Base-by-base conservation (phyloP, 2,113 vertebrate genomes). In the Sinocyclocheilus anophthalmus region DNA sequence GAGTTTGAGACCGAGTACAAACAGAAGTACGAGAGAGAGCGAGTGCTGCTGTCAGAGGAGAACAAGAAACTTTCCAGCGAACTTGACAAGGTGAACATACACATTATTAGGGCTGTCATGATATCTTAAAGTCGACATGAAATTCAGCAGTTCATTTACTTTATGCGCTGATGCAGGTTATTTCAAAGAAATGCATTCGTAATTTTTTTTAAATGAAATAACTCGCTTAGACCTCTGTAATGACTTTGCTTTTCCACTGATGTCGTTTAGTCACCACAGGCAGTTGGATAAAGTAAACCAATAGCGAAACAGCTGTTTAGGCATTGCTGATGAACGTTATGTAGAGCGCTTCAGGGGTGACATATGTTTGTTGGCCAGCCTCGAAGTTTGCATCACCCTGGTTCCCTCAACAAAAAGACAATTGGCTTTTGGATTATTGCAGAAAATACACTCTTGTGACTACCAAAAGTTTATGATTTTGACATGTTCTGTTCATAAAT, bases 1-100 rank as follows among this genome's bases (percentile, higher is more conserved):
- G 97, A 99, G 91, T 97, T 98, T 93, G 97, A 99, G 96, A 94
- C 93, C 0, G 97, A 98, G 77, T 96, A 96, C 93, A 99, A 97
- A 89, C 96, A 97, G 91, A 98, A 99, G 85, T 98, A 96, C 30
- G 98, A 99, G 93, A 94, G 97, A 83, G 98, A 99, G 92, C 94
- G 96, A 90, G 84, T 95, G 57, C 94, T 97, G 84, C 90, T 99
- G 69, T 95, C 92, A 0, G 98, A 99, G 65, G 97, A 99, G 87
- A 99, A 99, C 89, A 98, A 97, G 93, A 99, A 98, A 82, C 94
- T 99, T 83, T 97, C 97, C 33, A 96, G 88, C 91, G 96, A 99
- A 86, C 94, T 99, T 70, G 97, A 97, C 82, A 94, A 96, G 95
- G 95, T 97, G 90, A 91, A 91, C 33, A 55, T 85, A 55, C 30